A percentile compares a stretch with the other conserved stretches of the same genome.
Conservation (phyloP, 1,140 invertebrate genomes). For the Penaeus chinensis region DNA sequence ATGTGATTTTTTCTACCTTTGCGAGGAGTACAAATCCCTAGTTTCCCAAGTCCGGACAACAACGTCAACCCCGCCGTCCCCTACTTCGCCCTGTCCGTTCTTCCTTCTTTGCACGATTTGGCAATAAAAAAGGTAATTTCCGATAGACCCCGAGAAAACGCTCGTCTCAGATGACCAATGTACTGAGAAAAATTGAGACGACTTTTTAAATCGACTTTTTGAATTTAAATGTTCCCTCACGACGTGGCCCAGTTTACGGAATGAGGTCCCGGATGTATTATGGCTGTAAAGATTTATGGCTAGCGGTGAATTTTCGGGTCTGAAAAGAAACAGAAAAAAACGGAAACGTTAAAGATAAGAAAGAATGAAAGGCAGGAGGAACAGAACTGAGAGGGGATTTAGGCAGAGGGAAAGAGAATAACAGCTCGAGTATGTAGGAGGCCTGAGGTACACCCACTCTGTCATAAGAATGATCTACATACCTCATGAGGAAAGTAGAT, state of each 20-base stretch:
- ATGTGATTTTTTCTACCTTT: no score
- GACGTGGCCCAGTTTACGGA: neutral
- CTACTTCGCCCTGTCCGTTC: neutral
- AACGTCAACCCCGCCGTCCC: no score
- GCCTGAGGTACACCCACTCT: no score
- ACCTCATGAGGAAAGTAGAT: no score
- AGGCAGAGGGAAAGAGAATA: neutral
- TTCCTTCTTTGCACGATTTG: constrained; percentile 17
- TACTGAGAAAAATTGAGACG: constrained; percentile 19
- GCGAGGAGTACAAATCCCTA: no score
- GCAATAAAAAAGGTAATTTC: constrained; percentile 24
- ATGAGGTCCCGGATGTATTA: no score
- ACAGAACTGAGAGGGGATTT: neutral
- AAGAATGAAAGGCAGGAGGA: neutral
- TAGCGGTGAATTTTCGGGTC: no score
- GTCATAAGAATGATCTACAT: no score
- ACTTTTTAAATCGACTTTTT: constrained; percentile 14
- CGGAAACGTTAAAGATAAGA: neutral
- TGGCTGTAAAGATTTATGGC: no score
- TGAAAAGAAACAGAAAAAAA: no score
- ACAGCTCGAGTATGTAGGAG: no score
- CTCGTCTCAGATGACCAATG: constrained; percentile 19
- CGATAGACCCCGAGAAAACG: constrained; percentile 15
- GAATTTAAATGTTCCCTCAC: constrained; percentile 10
- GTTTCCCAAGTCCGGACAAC: no score